Base-by-base conservation (phyloP, 2,113 vertebrate species). In the Heterochromis multidens region DNA sequence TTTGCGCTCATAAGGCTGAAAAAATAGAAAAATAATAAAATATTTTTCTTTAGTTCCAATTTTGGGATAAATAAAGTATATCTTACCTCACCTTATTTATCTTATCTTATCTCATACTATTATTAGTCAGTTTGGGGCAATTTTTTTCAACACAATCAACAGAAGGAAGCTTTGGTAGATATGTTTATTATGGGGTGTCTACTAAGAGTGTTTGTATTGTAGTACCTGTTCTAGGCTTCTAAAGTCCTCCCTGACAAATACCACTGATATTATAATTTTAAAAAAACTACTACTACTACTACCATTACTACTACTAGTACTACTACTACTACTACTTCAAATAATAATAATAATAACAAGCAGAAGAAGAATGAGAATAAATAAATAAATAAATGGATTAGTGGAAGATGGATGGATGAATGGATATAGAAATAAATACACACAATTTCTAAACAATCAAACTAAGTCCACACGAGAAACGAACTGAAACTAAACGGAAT, bases 331-430 rank as follows among this genome's bases (percentile, higher is more conserved):
- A 5, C 4, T 59, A 59, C 14, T 4, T 16, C 25, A 14, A 7
- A 59, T 13, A 43, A 43, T 5, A 43, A 43, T 13, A 31, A 31
- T 31, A 17, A 6, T 7, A 49, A 6, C 17, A 37, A 65, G 4
- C 23, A 16, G 3, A 67, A 43, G 13, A 59, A 29, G 25, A 70
- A 46, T 27, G 16, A 46, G 8, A 46, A 40, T 40, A 33, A 33
- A 65, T 67, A 67, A 67, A 11, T 70, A 70, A 43, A 37, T 70
- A 65, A 65, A 65, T 23, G 61, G 33, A 65, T 65, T 37, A 40
- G 12, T 10, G 11, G 37, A 11, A 40, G 12, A 3, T 12, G 12
- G 11, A 40, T 12, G 37, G 11, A 37, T 9, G 9, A 9, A 37
- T 9, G 25, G 13, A 43, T 67, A 67, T 25, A 46, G 27, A 21